Evolutionary conservation across 2,797 vertebrate genomes (phyloP), one percentile per base, ranked within the genome.

Genomic region (Chelmon rostratus): DNA sequence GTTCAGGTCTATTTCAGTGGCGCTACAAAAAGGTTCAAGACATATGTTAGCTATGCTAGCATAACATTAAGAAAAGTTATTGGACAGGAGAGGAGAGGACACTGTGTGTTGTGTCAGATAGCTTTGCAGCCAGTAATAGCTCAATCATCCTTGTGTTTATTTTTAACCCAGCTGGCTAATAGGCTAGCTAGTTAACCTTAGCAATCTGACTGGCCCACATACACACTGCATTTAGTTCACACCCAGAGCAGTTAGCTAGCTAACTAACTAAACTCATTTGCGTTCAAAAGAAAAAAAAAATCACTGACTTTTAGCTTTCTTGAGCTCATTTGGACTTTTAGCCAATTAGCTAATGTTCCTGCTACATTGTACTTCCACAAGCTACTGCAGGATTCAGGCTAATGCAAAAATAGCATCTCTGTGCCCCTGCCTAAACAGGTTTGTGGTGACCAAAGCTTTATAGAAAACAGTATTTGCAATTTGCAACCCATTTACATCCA

Each of bases 121-220:
- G 79, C 58, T 79, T 85, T 81, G 61, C 69, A 68, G 65, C 57
- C 71, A 83, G 28, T 69, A 75, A 82, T 86, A 91, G 78, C 68
- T 28, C 58, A 47, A 81, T 86, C 72, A 86, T 67, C 73, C 69
- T 68, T 8, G 8, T 28, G 47, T 73, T 81, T 89, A 89, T 88
- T 85, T 89, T 88, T 87, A 92, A 62, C 68, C 18, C 13, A 64
- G 64, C 56, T 42, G 44, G 83, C 71, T 78, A 79, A 69, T 44
- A 74, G 61, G 44, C 56, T 76, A 73, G 66, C 58, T 83, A 62
- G 75, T 82, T 83, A 84, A 69, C 67, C 15, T 79, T 83, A 84
- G 71, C 64, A 16, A 68, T 69, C 35, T 58, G 28, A 66, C 35
- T 70, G 68, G 49, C 72, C 76, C 74, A 82, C 47, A 83, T 68